These are phyloP conservation scores for Ophioderma brevispina DNA, from an alignment of 35 echinoderm and acorn worm species.

Conservation along the genomic window DNA sequence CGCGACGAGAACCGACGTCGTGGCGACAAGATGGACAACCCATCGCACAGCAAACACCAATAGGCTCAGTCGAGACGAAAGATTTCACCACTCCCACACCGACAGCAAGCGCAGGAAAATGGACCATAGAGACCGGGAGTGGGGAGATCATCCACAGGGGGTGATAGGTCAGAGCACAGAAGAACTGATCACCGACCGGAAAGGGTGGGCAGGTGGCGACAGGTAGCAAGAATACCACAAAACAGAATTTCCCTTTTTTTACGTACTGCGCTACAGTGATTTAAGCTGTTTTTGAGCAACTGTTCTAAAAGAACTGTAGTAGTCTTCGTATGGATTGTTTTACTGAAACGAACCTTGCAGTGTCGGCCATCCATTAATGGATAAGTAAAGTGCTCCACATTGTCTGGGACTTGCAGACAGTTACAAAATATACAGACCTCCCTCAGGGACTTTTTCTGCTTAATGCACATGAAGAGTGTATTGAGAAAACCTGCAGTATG, in stretches of 20 bases:
- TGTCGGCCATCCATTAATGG: too few relatives aligned
- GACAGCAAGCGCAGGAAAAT: constrained; percentile 63
- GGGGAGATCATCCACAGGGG: constrained; percentile 26
- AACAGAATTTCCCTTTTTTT: background rate
- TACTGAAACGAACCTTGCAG: too few relatives aligned
- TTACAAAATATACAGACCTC: too few relatives aligned
- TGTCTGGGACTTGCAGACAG: too few relatives aligned
- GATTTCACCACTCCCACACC: constrained; percentile 62
- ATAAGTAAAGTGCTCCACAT: too few relatives aligned
- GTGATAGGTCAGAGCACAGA: background rate
- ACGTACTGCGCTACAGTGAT: background rate
- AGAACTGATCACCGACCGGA: background rate
- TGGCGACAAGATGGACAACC: constrained; percentile 42
- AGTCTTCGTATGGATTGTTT: too few relatives aligned
- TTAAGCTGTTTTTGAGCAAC: constrained; percentile 2
- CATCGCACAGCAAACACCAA: constrained; percentile 57
- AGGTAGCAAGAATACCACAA: background rate
- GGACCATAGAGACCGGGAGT: constrained; percentile 11
- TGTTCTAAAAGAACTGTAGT: background rate
- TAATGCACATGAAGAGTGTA: too few relatives aligned
- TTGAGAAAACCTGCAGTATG: too few relatives aligned
- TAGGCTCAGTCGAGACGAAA: constrained; percentile 52
- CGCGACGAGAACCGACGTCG: constrained; percentile 36
- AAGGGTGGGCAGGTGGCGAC: constrained; percentile 28
- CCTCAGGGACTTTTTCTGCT: too few relatives aligned